Evolutionary conservation across 2,113 vertebrate species (phyloP).

Genomic region (Thymallus thymallus): DNA sequence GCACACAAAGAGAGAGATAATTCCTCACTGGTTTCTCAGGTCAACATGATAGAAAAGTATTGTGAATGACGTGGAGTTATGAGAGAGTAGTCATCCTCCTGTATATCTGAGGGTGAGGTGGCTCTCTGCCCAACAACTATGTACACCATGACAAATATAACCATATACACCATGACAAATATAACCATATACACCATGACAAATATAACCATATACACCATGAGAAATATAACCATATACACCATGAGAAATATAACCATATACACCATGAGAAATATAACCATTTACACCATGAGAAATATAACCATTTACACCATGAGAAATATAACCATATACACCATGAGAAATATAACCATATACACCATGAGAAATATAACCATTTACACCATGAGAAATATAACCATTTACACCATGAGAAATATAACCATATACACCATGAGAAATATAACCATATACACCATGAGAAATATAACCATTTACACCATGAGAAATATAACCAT

Average conservation of each 20-base stretch:
- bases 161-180: slow-evolving; percentile 8
- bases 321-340: no score
- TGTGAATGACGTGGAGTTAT: background rate
- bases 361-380: slow-evolving; percentile 6
- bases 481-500: no score
- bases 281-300: no score
- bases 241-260: slow-evolving; percentile 15
- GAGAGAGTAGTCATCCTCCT: background rate
- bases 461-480: slow-evolving; percentile 1
- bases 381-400: no score
- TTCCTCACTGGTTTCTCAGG: background rate
- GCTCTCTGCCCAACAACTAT: background rate
- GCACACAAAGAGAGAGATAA: background rate
- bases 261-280: slow-evolving; percentile 4
- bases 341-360: slow-evolving; percentile 12
- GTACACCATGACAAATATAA: background rate
- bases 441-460: slow-evolving; percentile 2
- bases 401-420: background rate
- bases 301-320: background rate
- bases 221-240: no score
- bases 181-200: background rate
- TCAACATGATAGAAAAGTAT: background rate
- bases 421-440: background rate
- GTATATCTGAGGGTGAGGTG: background rate
- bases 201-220: background rate